Percentiles rank a stretch among this genome's conserved stretches.
These are phyloP conservation scores for Nibea albiflora DNA, from an alignment of 2,113 vertebrate species.

Conservation along the genomic window DNA sequence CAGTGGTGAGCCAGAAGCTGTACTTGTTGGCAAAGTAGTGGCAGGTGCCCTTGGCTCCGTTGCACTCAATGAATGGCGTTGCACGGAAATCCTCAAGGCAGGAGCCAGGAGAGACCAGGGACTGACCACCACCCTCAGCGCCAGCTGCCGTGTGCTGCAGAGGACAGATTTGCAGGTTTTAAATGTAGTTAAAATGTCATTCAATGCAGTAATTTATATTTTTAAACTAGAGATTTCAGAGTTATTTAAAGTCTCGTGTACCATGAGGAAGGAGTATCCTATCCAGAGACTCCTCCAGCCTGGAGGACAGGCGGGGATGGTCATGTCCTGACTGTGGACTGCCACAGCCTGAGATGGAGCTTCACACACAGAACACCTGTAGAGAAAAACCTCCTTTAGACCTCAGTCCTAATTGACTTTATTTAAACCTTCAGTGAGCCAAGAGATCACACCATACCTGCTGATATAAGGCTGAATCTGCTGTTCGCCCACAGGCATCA, in stretches of 20 bases:
- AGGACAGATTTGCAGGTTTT: not conserved
- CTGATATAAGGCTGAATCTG: conserved; percentile 94
- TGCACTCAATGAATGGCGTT: conserved; percentile 97
- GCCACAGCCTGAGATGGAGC: conserved; percentile 93
- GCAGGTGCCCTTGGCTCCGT: conserved; percentile 90
- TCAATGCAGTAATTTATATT: too few species aligned
- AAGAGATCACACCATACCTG: conserved; percentile 65
- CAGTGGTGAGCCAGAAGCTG: conserved; percentile 96
- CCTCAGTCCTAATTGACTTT: too few species aligned
- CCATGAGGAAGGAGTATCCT: conserved; percentile 98
- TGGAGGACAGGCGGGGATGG: conserved; percentile 90
- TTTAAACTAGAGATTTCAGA: too few species aligned
- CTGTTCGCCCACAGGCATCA: conserved; percentile 90
- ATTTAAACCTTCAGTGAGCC: not conserved
- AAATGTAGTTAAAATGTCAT: too few species aligned
- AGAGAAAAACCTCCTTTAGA: too few species aligned
- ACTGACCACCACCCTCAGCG: conserved; percentile 93
- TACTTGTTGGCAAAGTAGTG: conserved; percentile 97
- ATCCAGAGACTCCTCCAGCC: conserved; percentile 99
- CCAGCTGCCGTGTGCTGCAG: conserved; percentile 94
- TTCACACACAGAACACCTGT: conserved; percentile 92
- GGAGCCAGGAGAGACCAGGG: conserved; percentile 94
- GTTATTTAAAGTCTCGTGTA: conserved; percentile 48
- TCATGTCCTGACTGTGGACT: conserved; percentile 94
- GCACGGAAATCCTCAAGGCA: conserved; percentile 96